These are phyloP conservation scores for Steatocranus sp. DNA, from an alignment of 2,797 vertebrate species.

Conservation along the genomic window DNA sequence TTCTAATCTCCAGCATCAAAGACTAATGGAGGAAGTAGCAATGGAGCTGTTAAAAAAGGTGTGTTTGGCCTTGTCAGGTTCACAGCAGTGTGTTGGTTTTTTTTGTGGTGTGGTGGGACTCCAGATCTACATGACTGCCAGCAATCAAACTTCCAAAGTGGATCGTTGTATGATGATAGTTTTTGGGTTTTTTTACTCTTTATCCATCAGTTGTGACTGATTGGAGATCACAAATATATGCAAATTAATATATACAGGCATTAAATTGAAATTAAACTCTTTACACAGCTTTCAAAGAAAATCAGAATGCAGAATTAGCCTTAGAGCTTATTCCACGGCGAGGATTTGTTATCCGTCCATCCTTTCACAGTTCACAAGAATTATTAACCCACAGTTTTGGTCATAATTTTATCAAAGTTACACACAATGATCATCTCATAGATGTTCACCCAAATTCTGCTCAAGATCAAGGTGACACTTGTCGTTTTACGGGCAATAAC, in stretches of 20 bases:
- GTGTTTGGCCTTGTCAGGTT: not conserved
- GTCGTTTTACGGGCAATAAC: not conserved
- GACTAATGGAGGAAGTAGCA: slow-evolving; percentile 81
- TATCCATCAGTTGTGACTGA: not conserved
- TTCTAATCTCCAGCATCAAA: slow-evolving; percentile 74
- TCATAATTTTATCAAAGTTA: not conserved
- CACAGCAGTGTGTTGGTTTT: not conserved
- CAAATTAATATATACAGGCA: not conserved
- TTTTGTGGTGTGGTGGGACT: not conserved
- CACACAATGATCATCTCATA: not conserved
- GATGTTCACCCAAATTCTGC: not conserved
- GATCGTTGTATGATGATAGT: not conserved
- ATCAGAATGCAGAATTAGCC: not conserved
- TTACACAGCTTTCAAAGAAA: not conserved
- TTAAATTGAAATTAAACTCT: not conserved
- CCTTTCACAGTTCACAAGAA: not conserved
- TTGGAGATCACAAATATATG: not conserved
- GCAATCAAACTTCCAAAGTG: not conserved
- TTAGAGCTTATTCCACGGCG: not conserved
- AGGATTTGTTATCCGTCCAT: not conserved
- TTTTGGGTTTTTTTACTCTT: not conserved
- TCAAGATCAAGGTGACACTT: not conserved
- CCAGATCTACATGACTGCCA: not conserved
- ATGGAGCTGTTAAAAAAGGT: slow-evolving; percentile 86
- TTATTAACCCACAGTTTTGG: not conserved